A percentile compares a stretch with the other conserved stretches of the same genome.
Conservation (phyloP, 2,797 vertebrate genomes). For the Capromys pilorides region DNA sequence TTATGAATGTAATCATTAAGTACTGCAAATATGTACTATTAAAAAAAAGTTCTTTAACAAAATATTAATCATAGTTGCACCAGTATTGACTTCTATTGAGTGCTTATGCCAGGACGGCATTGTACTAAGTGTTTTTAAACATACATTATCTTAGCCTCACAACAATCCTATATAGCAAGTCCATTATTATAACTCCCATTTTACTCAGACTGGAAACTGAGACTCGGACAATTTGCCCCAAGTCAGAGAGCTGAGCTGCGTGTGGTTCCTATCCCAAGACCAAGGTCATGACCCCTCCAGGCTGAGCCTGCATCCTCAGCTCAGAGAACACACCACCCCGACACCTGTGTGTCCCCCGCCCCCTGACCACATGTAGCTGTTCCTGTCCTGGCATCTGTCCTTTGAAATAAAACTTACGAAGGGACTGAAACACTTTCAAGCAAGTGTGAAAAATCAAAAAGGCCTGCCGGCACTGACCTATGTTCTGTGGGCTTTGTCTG, state of each 20-base stretch:
- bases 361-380: background rate
- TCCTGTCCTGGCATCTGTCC: background rate
- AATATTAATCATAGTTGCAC: background rate
- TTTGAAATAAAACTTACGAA: constrained; percentile 41
- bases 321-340: no score
- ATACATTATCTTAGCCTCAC: constrained; percentile 51
- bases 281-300: background rate
- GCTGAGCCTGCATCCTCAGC: background rate
- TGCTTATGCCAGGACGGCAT: constrained; percentile 6
- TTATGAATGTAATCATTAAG: background rate
- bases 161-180: background rate
- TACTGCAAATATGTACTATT: background rate
- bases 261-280: background rate
- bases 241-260: background rate
- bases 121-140: constrained; percentile 36
- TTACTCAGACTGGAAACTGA: constrained; percentile 27
- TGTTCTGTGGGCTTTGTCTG: background rate
- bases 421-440: background rate
- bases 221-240: background rate
- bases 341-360: background rate
- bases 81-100: background rate
- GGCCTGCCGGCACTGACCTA: background rate
- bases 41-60: background rate
- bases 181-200: constrained; percentile 8
- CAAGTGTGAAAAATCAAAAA: background rate